Evolutionary conservation across 2,113 vertebrate species (phyloP).

Genomic region (Catharus fuscescens): DNA sequence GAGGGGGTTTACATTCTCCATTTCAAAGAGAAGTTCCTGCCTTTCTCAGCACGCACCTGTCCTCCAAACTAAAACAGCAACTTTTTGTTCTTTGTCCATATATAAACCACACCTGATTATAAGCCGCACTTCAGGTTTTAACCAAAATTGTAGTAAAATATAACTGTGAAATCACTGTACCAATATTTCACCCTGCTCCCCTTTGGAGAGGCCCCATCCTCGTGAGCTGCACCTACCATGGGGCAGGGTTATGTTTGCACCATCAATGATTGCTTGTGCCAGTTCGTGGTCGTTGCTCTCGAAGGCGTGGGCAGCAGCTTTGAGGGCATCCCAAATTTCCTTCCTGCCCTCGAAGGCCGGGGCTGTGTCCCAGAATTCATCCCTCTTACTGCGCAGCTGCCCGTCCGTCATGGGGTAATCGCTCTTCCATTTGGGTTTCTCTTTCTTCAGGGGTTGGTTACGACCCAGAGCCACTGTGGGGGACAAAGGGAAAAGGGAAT

Average conservation of each 20-base stretch:
- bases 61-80: no score
- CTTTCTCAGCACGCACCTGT: no score
- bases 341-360: slow-evolving; percentile 96
- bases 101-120: no score
- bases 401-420: slow-evolving; percentile 99
- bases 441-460: slow-evolving; percentile 96
- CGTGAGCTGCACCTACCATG: slow-evolving; percentile 81
- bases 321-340: slow-evolving; percentile 98
- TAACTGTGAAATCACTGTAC: no score
- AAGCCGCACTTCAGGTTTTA: no score
- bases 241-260: slow-evolving; percentile 94
- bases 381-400: slow-evolving; percentile 95
- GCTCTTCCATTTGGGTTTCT: slow-evolving; percentile 99
- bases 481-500: background rate
- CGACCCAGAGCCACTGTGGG: slow-evolving; percentile 91
- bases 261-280: slow-evolving; percentile 97
- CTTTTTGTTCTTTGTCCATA: no score
- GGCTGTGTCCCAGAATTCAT: slow-evolving; percentile 98
- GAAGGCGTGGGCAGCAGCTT: slow-evolving; percentile 93
- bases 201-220: background rate
- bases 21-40: no score
- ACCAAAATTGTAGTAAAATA: no score
- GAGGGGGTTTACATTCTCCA: no score
- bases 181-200: background rate
- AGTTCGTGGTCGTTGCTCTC: slow-evolving; percentile 96